A percentile compares a stretch with the other conserved stretches of the same genome.
Evolutionary conservation across 2,888 invertebrate species (phyloP).

Genomic region (Drosophila affinis): DNA sequence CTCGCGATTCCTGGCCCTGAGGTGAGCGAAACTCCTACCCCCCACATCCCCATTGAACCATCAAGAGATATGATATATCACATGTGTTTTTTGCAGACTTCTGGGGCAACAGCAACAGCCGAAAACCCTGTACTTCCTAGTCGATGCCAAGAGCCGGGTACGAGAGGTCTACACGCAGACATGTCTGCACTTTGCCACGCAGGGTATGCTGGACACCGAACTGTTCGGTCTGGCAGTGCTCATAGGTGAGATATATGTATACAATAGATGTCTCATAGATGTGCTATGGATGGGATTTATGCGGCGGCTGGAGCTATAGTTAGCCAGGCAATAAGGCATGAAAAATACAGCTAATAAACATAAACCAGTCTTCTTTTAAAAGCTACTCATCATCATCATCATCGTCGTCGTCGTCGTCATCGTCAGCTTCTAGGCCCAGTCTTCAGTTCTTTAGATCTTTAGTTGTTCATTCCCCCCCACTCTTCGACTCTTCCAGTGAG

Average conservation of each 20-base stretch:
- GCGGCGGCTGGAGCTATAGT: background rate
- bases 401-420: conserved; percentile 11
- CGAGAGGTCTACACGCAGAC: conserved; percentile 92
- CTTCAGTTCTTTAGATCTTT: background rate
- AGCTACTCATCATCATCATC: conserved; percentile 76
- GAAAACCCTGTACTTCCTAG: conserved; percentile 84
- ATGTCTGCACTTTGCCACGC: conserved; percentile 90
- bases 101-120: conserved; percentile 84
- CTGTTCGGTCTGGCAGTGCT: conserved; percentile 92
- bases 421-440: background rate
- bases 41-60: background rate
- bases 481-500: background rate
- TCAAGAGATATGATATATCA: background rate
- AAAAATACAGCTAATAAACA: conserved; percentile 80
- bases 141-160: conserved; percentile 91
- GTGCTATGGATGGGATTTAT: background rate
- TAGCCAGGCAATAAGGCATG: conserved; percentile 66
- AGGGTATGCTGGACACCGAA: conserved; percentile 92
- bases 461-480: background rate
- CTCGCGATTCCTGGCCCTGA: conserved; percentile 86
- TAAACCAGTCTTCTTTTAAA: conserved; percentile 76
- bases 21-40: conserved; percentile 65
- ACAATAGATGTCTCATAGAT: background rate
- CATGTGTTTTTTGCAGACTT: conserved; percentile 72
- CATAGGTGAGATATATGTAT: conserved; percentile 87